Percentiles rank a stretch among this genome's conserved stretches.
These are phyloP conservation scores for Hormiphora californensis DNA, from an alignment of 37 sponge, comb jelly and placozoan genomes.

Conservation along the genomic window DNA sequence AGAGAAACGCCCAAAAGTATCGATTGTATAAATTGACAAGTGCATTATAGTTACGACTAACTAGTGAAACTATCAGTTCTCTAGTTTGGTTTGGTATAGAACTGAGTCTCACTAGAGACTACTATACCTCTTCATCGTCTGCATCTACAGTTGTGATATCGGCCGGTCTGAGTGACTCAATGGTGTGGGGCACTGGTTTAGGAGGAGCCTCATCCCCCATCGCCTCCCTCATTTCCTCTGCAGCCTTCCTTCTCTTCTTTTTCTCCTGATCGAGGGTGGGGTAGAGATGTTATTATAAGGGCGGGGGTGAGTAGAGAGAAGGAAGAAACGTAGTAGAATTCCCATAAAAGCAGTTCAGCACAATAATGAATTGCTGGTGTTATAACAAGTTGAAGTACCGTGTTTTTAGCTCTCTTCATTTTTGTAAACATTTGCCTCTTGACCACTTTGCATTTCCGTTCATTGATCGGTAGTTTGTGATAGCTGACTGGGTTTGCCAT, in stretches of 20 bases:
- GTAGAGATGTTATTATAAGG: background rate
- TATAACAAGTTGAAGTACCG: no score
- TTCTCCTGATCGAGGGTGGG: background rate
- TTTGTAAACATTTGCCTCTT: slow-evolving; percentile 34
- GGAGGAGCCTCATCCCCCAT: slow-evolving; percentile 63
- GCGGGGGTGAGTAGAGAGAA: background rate
- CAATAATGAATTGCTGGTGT: no score
- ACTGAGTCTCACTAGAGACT: no score
- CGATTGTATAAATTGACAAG: no score
- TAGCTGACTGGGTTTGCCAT: no score
- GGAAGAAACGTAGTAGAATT: background rate
- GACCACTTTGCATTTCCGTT: slow-evolving; percentile 44
- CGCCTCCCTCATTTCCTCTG: slow-evolving; percentile 65
- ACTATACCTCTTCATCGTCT: slow-evolving; percentile 76
- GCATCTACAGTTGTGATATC: slow-evolving; percentile 77
- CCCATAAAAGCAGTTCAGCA: background rate
- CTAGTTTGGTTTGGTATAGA: no score
- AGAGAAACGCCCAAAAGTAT: no score
- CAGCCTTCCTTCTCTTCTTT: slow-evolving; percentile 61
- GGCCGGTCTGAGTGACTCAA: slow-evolving; percentile 73
- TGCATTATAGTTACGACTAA: no score
- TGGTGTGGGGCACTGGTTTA: slow-evolving; percentile 75
- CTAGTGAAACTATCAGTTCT: no score
- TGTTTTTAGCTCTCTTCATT: slow-evolving; percentile 19
- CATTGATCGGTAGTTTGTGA: slow-evolving; percentile 12